phyloP scores from a whole-genome alignment of 92 coral and sea anemone species.

The Blastomussa wellsi region DNA sequence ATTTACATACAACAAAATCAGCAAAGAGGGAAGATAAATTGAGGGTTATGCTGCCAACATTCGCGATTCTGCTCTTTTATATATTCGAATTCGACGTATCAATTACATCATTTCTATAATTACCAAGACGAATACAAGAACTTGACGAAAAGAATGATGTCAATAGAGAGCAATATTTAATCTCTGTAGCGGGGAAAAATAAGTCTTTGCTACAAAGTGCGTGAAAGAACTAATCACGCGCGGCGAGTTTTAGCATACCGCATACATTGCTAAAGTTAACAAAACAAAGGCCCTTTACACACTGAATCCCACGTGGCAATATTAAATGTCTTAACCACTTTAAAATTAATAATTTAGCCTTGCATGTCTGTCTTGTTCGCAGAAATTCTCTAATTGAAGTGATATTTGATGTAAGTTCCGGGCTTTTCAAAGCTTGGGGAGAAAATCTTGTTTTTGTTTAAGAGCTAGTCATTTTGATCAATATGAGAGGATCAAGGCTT shows the following conservation, averaged over 20 bases:
- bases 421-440: background rate
- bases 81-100: slow-evolving; percentile 25
- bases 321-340: slow-evolving; percentile 39
- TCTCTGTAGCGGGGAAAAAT: background rate
- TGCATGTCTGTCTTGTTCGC: slow-evolving; percentile 6
- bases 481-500: background rate
- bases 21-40: background rate
- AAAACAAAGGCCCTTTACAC: slow-evolving; percentile 34
- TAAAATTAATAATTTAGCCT: slow-evolving; percentile 39
- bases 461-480: background rate
- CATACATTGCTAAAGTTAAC: slow-evolving; percentile 15
- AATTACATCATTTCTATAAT: slow-evolving; percentile 6
- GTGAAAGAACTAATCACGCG: background rate
- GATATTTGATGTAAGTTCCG: slow-evolving; percentile 9
- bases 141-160: background rate
- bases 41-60: background rate
- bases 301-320: slow-evolving; percentile 38
- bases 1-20: slow-evolving; percentile 38
- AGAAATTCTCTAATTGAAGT: slow-evolving; percentile 7
- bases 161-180: background rate
- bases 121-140: background rate
- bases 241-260: slow-evolving; percentile 4
- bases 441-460: background rate
- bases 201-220: background rate
- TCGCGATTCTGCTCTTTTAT: background rate